Conservation (phyloP, 2,113 vertebrate genomes). For the Azemiops feae region DNA sequence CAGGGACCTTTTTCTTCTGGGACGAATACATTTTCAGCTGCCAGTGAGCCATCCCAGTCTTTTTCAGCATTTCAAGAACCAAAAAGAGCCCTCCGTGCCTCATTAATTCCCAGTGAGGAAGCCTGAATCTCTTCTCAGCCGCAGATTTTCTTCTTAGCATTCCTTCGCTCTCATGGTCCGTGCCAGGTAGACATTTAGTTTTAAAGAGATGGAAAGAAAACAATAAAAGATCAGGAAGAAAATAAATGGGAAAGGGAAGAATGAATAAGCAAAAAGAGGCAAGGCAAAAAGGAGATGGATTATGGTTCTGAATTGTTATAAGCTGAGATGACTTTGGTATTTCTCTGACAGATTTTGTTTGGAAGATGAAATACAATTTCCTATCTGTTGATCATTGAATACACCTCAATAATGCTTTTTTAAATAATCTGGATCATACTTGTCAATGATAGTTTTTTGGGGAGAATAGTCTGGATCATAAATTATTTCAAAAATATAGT, state of each 20-base stretch:
- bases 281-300: background rate
- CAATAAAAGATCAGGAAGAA: background rate
- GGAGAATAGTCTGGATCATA: background rate
- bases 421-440: background rate
- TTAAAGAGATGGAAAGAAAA: constrained; percentile 33
- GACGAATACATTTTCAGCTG: constrained; percentile 3
- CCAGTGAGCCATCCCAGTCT: background rate
- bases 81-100: background rate
- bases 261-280: constrained; percentile 15
- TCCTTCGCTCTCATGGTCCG: constrained; percentile 28
- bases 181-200: constrained; percentile 45
- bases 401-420: background rate
- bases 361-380: background rate
- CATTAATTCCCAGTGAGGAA: constrained; percentile 49
- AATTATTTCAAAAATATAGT: background rate
- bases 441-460: background rate
- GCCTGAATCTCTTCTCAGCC: constrained; percentile 9
- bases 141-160: constrained; percentile 41
- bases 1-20: background rate
- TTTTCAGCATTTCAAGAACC: constrained; percentile 31
- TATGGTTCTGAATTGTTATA: constrained; percentile 1
- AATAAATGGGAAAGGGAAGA: constrained; percentile 20
- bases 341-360: background rate
- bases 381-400: background rate
- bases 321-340: background rate